phyloP scores from a whole-genome alignment of 1,140 invertebrate genomes.

The Drepana arcuata region DNA sequence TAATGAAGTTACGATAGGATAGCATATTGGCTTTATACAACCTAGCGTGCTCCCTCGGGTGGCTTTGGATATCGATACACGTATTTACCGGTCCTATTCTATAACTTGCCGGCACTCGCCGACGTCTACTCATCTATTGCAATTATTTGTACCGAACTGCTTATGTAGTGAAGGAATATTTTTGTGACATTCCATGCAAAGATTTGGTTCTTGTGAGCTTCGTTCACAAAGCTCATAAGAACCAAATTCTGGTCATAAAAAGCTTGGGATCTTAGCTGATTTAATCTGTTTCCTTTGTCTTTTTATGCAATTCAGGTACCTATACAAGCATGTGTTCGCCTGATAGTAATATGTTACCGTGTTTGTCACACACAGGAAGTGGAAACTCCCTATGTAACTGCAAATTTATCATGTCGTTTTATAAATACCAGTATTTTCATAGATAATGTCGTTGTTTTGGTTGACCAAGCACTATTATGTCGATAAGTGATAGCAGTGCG shows the following conservation, averaged over 20 bases:
- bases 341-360: too few relatives aligned
- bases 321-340: too few relatives aligned
- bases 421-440: too few relatives aligned
- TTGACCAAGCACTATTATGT: not conserved
- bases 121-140: conserved; percentile 13
- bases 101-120: conserved; percentile 15
- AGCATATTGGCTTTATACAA: too few relatives aligned
- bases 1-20: conserved; percentile 6
- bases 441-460: not conserved
- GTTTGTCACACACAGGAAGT: too few relatives aligned
- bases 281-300: too few relatives aligned
- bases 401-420: too few relatives aligned
- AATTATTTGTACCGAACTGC: conserved; percentile 9
- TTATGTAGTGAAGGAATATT: not conserved
- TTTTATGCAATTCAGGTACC: too few relatives aligned
- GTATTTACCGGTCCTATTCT: conserved; percentile 12
- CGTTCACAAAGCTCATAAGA: not conserved
- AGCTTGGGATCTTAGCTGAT: not conserved
- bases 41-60: conserved; percentile 12
- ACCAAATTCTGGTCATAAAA: not conserved
- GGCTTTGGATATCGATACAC: conserved; percentile 21
- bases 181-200: not conserved
- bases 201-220: not conserved
- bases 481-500: not conserved
- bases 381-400: too few relatives aligned